Base-by-base conservation (phyloP, 2,113 vertebrate genomes). In the Argyrosomus japonicus region DNA sequence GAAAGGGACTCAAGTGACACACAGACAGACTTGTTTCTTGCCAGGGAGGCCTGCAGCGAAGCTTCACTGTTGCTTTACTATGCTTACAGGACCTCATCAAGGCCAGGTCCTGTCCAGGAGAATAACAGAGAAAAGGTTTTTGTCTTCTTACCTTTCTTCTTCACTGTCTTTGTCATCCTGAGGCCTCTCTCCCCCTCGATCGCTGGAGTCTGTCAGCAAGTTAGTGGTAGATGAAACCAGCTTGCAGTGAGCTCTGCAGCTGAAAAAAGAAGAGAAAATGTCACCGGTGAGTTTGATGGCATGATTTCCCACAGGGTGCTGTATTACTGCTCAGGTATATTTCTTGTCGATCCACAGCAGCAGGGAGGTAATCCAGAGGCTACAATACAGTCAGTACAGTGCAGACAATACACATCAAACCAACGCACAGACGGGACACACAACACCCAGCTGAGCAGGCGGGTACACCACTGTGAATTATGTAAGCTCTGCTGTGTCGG, bases 281-380 rank as follows among this genome's bases (percentile, higher is more conserved):
- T 54, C 53, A 71, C 3, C 12, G 3, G 3, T 47, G 45, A 47
- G 53, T 25, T 18, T 57, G 36, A 71, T 57, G n/a, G 8, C 36
- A 14, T 48, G 65, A 78, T 68, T 50, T 61, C 75, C 64, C 75
- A n/a, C 25, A 60, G 56, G 56, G 29, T 48, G 21, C 27, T 21
- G 32, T 10, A 2, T 62, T 61, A 53, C 76, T 68, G 27, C 57
- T 40, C 45, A 13, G 47, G 19, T 36, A n/a, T 68, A 36, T 48
- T 58, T 77, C 64, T 45, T 50, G 67, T 53, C 5, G n/a, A 70
- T 51, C 58, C 47, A 15, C 67, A 62, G 57, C 47, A 62, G 77
- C 15, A 21, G 47, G 57, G 67, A 70, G 21, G 67, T 62, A 61
- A 62, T 70, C 56, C 65, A 40, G 32, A 70, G 75, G 15, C 56